Base-by-base conservation (phyloP, 2,888 invertebrate species). In the Hirtodrosophila cameraria region DNA sequence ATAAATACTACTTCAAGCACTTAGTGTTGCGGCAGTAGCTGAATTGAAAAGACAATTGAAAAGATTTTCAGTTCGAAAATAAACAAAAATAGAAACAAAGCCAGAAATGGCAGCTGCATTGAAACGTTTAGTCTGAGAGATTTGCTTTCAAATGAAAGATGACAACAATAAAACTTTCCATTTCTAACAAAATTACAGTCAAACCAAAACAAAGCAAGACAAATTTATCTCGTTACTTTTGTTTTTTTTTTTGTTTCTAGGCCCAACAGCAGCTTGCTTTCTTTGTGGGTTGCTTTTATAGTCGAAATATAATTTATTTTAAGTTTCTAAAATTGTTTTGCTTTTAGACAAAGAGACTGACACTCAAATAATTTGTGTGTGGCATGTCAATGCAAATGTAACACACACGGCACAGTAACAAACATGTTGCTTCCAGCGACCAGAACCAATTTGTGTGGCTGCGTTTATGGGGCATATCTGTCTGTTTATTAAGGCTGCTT, bases 121-220 rank as follows among this genome's bases (percentile, higher is more conserved):
- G 30, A 64, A 77, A 45, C 82, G 55, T 82, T 81, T 80, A 68
- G 75, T 75, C 63, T 62, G 54, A 66, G 80, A 72, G 76, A 82
- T 72, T 81, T 69, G 69, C 58, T 75, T 75, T 59, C 58, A 65
- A 75, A 60, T 74, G 67, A 74, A 64, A 55, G 50, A 45, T 49
- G 60, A 55, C 39, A 74, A 80, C 79, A 80, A 85, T 68, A 75
- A 81, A 82, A 82, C 81, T 82, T 82, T 82, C 81, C 81, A 80
- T 82, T 82, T 86, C 69, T 59, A 83, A 83, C 64, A 64, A 78
- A 77, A 78, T 64, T 80, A 74, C 66, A 61, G 60, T 64, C 41
- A 38, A 36, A 48, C 20, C 36, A 43, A 60, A 66, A 62, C 80
- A 79, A 81, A 70, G 75, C 66, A 31, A 65, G 62, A 81, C 81